A percentile compares a stretch with the other conserved stretches of the same genome.
These are phyloP conservation scores for Otocyon megalotis DNA, from an alignment of 2,113 vertebrate species.

Conservation along the genomic window DNA sequence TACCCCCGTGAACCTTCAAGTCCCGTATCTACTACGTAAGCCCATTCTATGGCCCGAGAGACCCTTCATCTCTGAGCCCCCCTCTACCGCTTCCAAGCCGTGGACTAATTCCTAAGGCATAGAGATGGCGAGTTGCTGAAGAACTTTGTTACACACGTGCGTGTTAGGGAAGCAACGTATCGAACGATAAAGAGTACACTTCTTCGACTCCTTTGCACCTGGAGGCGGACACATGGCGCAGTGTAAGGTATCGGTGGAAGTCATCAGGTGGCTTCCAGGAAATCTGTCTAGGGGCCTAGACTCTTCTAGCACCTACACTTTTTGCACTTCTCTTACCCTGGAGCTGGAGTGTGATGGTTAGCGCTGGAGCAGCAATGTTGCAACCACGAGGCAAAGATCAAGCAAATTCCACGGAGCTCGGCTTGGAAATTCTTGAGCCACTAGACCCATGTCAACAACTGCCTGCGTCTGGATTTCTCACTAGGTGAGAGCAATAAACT, in stretches of 20 bases:
- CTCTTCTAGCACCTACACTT: neutral
- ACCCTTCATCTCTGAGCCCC: neutral
- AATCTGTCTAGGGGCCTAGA: neutral
- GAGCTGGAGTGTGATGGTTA: neutral
- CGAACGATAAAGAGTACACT: neutral
- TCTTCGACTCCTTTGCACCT: neutral
- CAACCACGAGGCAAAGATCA: neutral
- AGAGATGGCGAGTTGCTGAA: neutral
- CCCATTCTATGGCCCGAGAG: neutral
- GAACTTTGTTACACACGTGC: neutral
- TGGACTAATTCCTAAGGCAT: neutral
- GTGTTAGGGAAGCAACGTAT: neutral
- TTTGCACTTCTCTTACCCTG: neutral
- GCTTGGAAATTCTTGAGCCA: neutral
- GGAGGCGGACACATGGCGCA: neutral
- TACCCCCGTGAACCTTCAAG: neutral
- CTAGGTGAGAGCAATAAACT: neutral
- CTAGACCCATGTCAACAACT: neutral
- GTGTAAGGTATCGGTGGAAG: neutral
- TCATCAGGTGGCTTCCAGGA: neutral
- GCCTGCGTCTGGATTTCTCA: neutral
- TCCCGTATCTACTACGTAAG: neutral
- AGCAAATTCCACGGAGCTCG: neutral
- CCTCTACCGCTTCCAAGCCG: neutral
- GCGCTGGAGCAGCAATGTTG: neutral